Conservation (phyloP, 2,888 invertebrate species). For the Apoderus coryli region DNA sequence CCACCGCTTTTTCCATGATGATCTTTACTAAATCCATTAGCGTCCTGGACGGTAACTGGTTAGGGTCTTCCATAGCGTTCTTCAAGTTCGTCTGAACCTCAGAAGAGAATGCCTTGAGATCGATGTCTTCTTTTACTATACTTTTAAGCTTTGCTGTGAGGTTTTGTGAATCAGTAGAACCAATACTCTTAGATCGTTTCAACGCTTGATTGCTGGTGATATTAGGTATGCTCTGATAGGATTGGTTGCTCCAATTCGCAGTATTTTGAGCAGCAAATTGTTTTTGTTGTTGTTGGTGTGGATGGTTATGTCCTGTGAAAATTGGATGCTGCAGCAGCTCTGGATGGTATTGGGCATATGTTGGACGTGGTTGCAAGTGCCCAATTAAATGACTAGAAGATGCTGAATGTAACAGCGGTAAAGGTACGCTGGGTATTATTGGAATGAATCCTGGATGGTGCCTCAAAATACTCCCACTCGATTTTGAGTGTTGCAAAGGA, state of each 20-base stretch:
- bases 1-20: constrained; percentile 66
- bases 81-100: constrained; percentile 61
- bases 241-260: constrained; percentile 15
- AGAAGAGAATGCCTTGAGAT: constrained; percentile 58
- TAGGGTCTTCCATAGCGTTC: constrained; percentile 69
- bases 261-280: constrained; percentile 19
- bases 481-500: constrained; percentile 35
- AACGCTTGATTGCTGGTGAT: too few species aligned
- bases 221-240: constrained; percentile 23
- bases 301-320: constrained; percentile 35
- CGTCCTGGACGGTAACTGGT: constrained; percentile 54
- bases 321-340: constrained; percentile 26
- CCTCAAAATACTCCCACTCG: constrained; percentile 54
- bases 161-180: constrained; percentile 57
- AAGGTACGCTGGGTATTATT: constrained; percentile 22
- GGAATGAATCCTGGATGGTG: constrained; percentile 30
- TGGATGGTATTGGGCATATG: constrained; percentile 35
- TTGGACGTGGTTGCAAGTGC: constrained; percentile 43
- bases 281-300: constrained; percentile 16
- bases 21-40: constrained; percentile 77
- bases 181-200: constrained; percentile 71
- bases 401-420: constrained; percentile 40
- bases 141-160: constrained; percentile 53
- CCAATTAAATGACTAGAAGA: constrained; percentile 49
- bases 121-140: constrained; percentile 52